Conservation (phyloP, 2,888 invertebrate genomes). For the Silvanus unidentatus region DNA sequence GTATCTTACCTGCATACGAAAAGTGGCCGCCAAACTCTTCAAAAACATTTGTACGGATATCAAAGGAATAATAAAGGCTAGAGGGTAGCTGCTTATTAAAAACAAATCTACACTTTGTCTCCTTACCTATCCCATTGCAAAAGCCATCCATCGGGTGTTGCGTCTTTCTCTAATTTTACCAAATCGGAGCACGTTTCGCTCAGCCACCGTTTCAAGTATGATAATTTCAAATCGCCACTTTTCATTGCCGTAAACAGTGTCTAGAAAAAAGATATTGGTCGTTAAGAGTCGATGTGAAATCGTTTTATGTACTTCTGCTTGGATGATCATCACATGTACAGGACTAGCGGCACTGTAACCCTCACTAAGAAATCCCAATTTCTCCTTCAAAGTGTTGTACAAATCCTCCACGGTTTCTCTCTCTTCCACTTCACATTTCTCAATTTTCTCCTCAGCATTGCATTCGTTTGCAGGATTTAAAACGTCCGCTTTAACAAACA, state of each 20-base stretch:
- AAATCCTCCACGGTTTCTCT: constrained; percentile 40
- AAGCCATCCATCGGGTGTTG: constrained; percentile 62
- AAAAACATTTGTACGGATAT: no score
- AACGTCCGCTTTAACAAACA: constrained; percentile 36
- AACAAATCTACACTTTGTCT: background rate
- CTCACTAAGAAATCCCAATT: constrained; percentile 54
- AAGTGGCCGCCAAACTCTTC: no score
- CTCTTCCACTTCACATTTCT: constrained; percentile 6
- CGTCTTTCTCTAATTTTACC: constrained; percentile 57
- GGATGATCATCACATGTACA: constrained; percentile 56
- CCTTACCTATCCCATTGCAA: constrained; percentile 72
- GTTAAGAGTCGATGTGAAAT: constrained; percentile 1
- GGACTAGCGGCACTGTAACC: constrained; percentile 52
- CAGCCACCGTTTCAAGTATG: constrained; percentile 58
- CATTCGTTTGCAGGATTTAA: constrained; percentile 23
- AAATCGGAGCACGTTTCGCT: constrained; percentile 55
- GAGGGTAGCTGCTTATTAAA: background rate
- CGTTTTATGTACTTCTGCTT: constrained; percentile 50
- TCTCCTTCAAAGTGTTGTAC: constrained; percentile 50
- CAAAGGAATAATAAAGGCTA: background rate
- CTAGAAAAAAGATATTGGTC: constrained; percentile 43
- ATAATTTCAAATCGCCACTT: constrained; percentile 52
- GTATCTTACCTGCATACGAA: no score
- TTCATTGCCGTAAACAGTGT: constrained; percentile 60
- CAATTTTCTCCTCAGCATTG: constrained; percentile 13